Evolutionary conservation across 30 jellyfish, hydroid and myxozoan species (phyloP), one percentile per base, ranked within the genome.

Genomic region (Morbakka virulenta): DNA sequence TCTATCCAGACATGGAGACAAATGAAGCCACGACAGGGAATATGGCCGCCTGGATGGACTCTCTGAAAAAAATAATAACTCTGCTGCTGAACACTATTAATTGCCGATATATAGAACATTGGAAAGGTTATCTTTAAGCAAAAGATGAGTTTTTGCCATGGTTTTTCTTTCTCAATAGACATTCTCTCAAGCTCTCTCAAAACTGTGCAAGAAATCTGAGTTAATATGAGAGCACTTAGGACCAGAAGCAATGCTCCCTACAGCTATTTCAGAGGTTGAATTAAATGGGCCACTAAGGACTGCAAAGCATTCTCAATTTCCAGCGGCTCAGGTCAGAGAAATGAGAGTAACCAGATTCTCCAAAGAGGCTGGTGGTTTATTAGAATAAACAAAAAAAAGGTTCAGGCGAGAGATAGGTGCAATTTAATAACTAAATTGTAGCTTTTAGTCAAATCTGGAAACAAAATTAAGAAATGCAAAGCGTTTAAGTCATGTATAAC

Each of bases 391-490:
- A 23, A 71, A 71, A 71, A 50, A 50, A 35, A 13, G 83, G 83
- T n/a, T 73, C 79, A 14, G 50, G 83, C 35, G 83, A 41, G 74
- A 71, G 83, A 71, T 71, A 41, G 83, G 26, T 71, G 83, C 35
- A 21, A 50, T 35, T 71, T 11, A 71, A 71, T 71, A 73, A 71
- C 74, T 50, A n/a, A 35, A 35, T 0, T 41, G 83, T 74, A 25
- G 83, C 83, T 11, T 23, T 71, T 41, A 71, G 34, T 35, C 41
- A 71, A 12, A 71, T 35, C 28, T 64, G 64, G 77, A 64, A 22
- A 28, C 76, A 51, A 53, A 25, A 50, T 63, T 53, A 53, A 51
- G 85, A 23, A 49, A 32, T 32, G 22, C 63, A 74, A 74, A 28
- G 63, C 29, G 36, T 74, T 74, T 67, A 25, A 28, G 63, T 50